These are phyloP conservation scores for Vulpes lagopus DNA, from an alignment of 2,113 vertebrate species.

Conservation along the genomic window DNA sequence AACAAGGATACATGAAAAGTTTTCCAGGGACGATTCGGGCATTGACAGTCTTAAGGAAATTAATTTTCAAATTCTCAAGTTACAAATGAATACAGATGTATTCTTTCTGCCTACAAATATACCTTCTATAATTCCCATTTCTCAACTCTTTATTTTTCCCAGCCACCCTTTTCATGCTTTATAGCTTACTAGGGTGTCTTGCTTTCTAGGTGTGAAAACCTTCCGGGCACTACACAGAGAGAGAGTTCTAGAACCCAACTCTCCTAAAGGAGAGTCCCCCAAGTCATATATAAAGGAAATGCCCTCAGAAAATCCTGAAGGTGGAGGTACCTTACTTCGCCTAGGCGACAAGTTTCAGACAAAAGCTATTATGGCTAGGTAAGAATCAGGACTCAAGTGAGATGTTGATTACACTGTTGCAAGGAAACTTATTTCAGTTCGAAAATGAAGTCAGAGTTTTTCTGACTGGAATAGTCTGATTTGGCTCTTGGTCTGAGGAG, in stretches of 20 bases:
- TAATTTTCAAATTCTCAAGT: constrained; percentile 7
- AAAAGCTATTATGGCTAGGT: background rate
- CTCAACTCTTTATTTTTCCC: background rate
- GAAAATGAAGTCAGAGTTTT: constrained; percentile 12
- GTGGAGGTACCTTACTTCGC: background rate
- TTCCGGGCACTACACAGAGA: background rate
- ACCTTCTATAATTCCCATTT: background rate
- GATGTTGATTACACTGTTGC: background rate
- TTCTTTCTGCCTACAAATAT: background rate
- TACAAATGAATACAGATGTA: background rate
- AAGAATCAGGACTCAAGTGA: background rate
- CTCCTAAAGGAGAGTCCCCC: background rate
- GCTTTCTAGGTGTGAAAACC: background rate
- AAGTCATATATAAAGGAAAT: background rate
- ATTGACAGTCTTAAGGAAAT: constrained; percentile 23
- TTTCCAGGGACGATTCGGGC: background rate
- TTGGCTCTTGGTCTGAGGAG: background rate
- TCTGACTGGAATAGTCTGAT: background rate
- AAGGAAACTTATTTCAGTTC: background rate
- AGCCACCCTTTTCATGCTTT: background rate
- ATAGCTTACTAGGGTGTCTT: background rate
- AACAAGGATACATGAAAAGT: background rate
- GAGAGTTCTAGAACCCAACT: background rate
- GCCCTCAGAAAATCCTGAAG: background rate
- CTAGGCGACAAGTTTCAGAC: background rate